A percentile compares a stretch with the other conserved stretches of the same genome.
These are phyloP conservation scores for Gymnocephalus cernua DNA, from an alignment of 2,113 vertebrate genomes.

Conservation along the genomic window DNA sequence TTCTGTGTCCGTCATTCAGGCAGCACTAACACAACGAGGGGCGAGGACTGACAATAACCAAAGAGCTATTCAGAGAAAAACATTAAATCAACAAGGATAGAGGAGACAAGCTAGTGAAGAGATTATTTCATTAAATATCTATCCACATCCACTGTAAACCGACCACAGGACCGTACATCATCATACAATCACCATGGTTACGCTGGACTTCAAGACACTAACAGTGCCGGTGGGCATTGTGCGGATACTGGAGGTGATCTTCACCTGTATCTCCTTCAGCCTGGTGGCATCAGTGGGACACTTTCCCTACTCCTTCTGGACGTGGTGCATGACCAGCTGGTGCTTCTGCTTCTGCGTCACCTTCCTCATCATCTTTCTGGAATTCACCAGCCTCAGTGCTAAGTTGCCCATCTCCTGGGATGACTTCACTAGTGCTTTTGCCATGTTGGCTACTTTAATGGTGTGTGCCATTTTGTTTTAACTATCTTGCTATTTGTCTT, in stretches of 20 bases:
- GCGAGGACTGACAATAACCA: neutral
- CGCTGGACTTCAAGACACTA: constrained; percentile 69
- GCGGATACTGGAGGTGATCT: constrained; percentile 83
- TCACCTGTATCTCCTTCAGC: constrained; percentile 88
- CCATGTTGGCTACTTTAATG: constrained; percentile 89
- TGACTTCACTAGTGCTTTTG: constrained; percentile 88
- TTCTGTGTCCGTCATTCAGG: neutral
- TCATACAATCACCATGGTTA: constrained; percentile 33
- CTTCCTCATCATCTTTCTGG: constrained; percentile 86
- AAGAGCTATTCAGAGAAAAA: too few relatives aligned
- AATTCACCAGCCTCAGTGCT: constrained; percentile 76
- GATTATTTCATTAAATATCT: neutral
- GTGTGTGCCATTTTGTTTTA: constrained; percentile 35
- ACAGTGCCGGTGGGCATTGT: constrained; percentile 83
- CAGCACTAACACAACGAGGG: neutral
- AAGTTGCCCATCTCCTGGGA: constrained; percentile 89
- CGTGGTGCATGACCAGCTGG: constrained; percentile 92
- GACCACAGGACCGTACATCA: neutral
- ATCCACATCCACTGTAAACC: neutral
- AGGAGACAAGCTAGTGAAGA: neutral
- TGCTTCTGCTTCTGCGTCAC: constrained; percentile 88
- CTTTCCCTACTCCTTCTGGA: neutral
- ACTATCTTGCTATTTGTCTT: neutral
- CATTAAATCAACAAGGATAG: neutral
- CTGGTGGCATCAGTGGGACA: constrained; percentile 80